These are phyloP conservation scores for Drosophila barbarae DNA, from an alignment of 2,888 invertebrate species.

Conservation along the genomic window DNA sequence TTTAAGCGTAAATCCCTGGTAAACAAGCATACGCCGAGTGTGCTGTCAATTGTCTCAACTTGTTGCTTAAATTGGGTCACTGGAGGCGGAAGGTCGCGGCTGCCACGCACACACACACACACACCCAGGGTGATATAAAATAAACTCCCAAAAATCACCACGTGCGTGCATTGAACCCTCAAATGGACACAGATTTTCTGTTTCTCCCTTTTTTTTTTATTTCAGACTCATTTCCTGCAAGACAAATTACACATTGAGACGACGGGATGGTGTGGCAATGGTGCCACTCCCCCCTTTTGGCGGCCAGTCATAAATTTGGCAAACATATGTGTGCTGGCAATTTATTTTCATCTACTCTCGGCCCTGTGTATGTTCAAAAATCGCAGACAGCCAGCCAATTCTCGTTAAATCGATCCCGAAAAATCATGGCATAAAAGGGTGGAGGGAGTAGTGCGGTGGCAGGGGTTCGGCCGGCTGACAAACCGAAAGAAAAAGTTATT, in stretches of 20 bases:
- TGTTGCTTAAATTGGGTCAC: constrained; percentile 56
- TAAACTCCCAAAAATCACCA: constrained; percentile 7
- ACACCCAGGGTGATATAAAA: not conserved
- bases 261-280: not conserved
- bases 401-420: constrained; percentile 59
- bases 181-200: constrained; percentile 11
- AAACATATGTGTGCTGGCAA: constrained; percentile 71
- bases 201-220: not conserved
- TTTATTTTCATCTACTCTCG: constrained; percentile 65
- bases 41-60: constrained; percentile 42
- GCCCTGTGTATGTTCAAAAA: constrained; percentile 52
- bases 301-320: constrained; percentile 63
- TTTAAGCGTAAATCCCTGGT: constrained; percentile 6
- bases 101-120: constrained; percentile 1
- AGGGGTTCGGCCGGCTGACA: not conserved
- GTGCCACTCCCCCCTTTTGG: constrained; percentile 18
- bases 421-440: not conserved
- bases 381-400: constrained; percentile 65
- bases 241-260: constrained; percentile 42
- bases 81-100: constrained; percentile 49
- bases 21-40: constrained; percentile 4
- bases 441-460: not conserved
- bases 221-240: constrained; percentile 63
- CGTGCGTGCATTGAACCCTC: constrained; percentile 65
- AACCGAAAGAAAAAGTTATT: constrained; percentile 48